phyloP scores from a whole-genome alignment of 2,113 vertebrate genomes.

The Nymphicus hollandicus region DNA sequence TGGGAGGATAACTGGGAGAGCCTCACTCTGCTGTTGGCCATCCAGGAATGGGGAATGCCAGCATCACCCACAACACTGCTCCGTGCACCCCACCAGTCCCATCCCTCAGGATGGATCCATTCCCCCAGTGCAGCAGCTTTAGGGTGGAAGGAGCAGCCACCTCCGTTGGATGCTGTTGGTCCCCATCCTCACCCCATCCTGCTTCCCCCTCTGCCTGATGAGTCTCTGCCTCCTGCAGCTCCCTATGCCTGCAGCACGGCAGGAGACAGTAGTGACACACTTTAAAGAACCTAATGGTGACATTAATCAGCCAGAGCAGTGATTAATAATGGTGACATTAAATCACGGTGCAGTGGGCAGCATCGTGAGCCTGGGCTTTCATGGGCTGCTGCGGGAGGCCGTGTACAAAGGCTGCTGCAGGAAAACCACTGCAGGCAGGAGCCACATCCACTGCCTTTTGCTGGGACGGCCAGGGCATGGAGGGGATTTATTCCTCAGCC shows the following conservation, averaged over 20 bases:
- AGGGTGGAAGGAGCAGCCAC: neutral
- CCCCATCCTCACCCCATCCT: neutral
- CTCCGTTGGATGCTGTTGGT: neutral
- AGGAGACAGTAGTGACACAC: neutral
- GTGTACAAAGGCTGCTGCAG: neutral
- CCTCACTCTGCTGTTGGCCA: neutral
- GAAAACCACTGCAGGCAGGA: neutral
- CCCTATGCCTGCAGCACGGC: neutral
- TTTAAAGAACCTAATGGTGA: neutral
- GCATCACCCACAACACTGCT: accelerated
- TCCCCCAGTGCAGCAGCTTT: accelerated
- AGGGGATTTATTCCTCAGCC: neutral
- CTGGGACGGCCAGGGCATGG: neutral
- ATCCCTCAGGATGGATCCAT: neutral
- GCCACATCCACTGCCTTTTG: neutral
- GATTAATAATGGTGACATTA: neutral
- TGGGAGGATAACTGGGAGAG: accelerated
- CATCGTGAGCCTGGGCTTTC: neutral
- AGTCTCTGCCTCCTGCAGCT: neutral
- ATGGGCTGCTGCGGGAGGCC: neutral
- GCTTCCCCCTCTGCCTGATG: neutral
- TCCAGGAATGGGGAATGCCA: neutral
- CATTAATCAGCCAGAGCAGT: neutral
- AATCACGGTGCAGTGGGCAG: neutral
- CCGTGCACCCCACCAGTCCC: neutral